Evolutionary conservation across 2,797 vertebrate genomes (phyloP), one percentile per base, ranked within the genome.

Genomic region (Danio aesculapii): DNA sequence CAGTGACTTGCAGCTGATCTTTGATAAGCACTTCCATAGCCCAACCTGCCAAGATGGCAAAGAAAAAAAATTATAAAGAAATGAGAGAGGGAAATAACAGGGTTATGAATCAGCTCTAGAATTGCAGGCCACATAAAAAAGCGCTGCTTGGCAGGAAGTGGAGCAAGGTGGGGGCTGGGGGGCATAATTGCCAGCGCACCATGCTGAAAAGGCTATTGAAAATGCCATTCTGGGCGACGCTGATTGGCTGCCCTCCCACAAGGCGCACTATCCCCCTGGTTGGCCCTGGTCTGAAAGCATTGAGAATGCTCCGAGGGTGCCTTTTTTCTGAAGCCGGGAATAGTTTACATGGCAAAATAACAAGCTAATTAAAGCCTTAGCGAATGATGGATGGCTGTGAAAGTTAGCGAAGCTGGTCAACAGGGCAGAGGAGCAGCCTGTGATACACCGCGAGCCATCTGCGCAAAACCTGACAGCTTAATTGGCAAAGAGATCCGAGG

Each of bases 331-430:
- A 88, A 86, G 91, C 91, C 82, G 79, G 88, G 91, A 92, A 93
- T 92, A 93, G 91, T 93, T 92, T 91, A 90, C 91, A 89, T 90
- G 90, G 91, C 91, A 92, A 92, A 92, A 93, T 93, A 94, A 93
- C 92, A 92, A 91, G 90, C 92, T 94, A 94, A 95, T 95, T 94
- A 94, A 91, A 88, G 90, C 88, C 64, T 87, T 85, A 87, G 89
- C 87, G 68, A 79, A 90, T 91, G 90, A 92, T 89, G 89, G 92
- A 92, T 91, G 88, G 84, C 77, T 85, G 85, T 71, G 86, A 87
- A 84, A 87, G 87, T 87, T 87, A 64, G 86, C 79, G 55, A 77
- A 84, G 84, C 86, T 84, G 88, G 88, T 91, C 89, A 89, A 83
- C 75, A 79, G 91, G 91, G 87, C 89, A 86, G 87, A 84, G 43